Base-by-base conservation (phyloP, 2,888 invertebrate species). In the Tachina fera region DNA sequence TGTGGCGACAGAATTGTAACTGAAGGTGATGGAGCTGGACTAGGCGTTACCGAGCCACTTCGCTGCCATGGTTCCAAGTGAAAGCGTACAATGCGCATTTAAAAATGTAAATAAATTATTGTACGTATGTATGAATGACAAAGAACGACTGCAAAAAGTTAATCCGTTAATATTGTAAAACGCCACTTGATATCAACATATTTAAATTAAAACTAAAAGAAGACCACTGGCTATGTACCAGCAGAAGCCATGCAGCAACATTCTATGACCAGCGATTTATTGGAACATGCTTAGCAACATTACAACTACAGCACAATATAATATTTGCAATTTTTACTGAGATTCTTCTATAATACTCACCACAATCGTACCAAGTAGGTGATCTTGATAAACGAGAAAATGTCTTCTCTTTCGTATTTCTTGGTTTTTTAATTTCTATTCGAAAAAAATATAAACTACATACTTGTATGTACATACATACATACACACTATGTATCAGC, bases 61-160 rank as follows among this genome's bases (percentile, higher is more conserved):
- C 92, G 91, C 81, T 92, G 93, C 92, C 92, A 93, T 86, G 93
- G 91, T 89, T 93, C 93, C 87, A 93, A 86, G 77, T 93, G 91
- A 90, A 93, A 93, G 75, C 92, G 93, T 78, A 93, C 93, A 84
- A 93, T 92, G 85, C 93, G 92, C 93, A 93, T 93, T 88, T 67
- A 43, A 65, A 31, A 63, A 31, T 31, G 39, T 58, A 3, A 61
- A n/a, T 22, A 1, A 19, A 22, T 9, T 19, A 5, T 5, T 39
- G 6, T 56, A 47, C 41, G 56, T 43, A 41, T 76, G 53, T 47
- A 31, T 49, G 47, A 71, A 71, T 67, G 47, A 63, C 41, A 45
- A 60, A 47, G 67, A 67, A 63, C 3, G 10, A 67, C 31, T 65
- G 45, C 16, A 45, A 61, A 22, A 61, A n/a, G 60, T n/a, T 72